Base-by-base conservation (phyloP, 1,140 invertebrate genomes). In the Stegodyphus dumicola region DNA sequence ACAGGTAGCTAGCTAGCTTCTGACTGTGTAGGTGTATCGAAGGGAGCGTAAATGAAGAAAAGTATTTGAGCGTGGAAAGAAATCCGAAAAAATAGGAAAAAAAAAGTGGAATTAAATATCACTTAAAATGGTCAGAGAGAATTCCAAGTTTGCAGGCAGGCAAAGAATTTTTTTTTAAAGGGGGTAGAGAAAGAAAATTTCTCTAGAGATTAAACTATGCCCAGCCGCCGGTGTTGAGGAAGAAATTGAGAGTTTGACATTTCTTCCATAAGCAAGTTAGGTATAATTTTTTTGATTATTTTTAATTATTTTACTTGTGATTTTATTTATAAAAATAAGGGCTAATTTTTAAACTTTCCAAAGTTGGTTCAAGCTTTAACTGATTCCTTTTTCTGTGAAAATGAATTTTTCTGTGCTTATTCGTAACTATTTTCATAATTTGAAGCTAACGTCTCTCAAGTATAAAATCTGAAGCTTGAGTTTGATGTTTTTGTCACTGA, bases 41-140 rank as follows among this genome's bases (percentile, higher is more conserved):
- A 53, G 17, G 33, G 60, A 56, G 56, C 51, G 54, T n/a, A 73
- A 81, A 73, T 81, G 69, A 81, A 81, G 78, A 69, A 54, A 81
- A 51, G 78, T 52, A 81, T 81, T 81, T 81, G 53, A 64, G 78
- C 5, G 54, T 17, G 11, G 77, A 15, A 11, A 80, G 51, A 49
- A 75, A 75, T 17, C 13, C 33, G 33, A 53, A 33, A 69, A 73
- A 81, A 73, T 18, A 66, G 48, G 33, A 11, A 33, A 60, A 53
- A 51, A 75, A 76, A 54, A 75, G 51, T 6, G 67, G 67, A 81
- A 81, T 81, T 81, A 81, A 73, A 81, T 81, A 73, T 81, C 69
- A 73, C 78, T 81, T 81, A 81, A 81, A 73, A 73, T 11, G 51
- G 67, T 65, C 78, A 52, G 78, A 53, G 67, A 60, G 60, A 81